phyloP scores from a whole-genome alignment of 2,113 vertebrate genomes.

The Aldabrachelys gigantea region DNA sequence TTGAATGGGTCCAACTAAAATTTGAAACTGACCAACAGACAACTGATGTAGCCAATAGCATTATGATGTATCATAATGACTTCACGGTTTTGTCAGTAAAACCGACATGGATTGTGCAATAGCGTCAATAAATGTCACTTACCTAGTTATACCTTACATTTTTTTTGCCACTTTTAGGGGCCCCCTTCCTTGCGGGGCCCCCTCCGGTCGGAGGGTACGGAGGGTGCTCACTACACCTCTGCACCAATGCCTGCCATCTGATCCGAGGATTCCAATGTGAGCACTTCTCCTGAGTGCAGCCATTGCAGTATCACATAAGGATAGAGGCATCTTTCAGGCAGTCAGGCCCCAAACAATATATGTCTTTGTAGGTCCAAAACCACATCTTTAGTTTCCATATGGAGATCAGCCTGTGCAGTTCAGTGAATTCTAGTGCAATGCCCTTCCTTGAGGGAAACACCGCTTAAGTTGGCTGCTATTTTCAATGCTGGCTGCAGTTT shows the following conservation, averaged over 20 bases:
- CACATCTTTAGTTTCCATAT: background rate
- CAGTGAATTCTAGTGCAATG: background rate
- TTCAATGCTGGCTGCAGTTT: background rate
- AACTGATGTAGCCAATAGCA: too few species aligned
- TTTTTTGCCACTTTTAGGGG: too few species aligned
- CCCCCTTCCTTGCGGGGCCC: too few species aligned
- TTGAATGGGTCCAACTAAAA: too few species aligned
- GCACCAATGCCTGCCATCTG: background rate
- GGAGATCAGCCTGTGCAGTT: background rate
- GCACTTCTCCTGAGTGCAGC: background rate
- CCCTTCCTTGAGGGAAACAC: background rate
- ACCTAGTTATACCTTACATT: too few species aligned
- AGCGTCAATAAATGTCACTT: too few species aligned
- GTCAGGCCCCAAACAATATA: background rate
- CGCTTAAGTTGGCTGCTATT: background rate
- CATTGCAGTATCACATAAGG: background rate
- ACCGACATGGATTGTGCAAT: too few species aligned
- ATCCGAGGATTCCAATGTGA: fast-evolving
- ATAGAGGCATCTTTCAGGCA: background rate
- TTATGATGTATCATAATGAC: too few species aligned
- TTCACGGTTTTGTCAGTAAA: too few species aligned
- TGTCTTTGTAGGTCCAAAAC: background rate
- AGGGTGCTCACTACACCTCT: too few species aligned
- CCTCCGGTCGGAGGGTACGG: too few species aligned
- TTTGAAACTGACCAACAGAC: too few species aligned